Evolutionary conservation across 2,888 invertebrate species (phyloP), one percentile per base, ranked within the genome.

Genomic region (Orchestes rusci): DNA sequence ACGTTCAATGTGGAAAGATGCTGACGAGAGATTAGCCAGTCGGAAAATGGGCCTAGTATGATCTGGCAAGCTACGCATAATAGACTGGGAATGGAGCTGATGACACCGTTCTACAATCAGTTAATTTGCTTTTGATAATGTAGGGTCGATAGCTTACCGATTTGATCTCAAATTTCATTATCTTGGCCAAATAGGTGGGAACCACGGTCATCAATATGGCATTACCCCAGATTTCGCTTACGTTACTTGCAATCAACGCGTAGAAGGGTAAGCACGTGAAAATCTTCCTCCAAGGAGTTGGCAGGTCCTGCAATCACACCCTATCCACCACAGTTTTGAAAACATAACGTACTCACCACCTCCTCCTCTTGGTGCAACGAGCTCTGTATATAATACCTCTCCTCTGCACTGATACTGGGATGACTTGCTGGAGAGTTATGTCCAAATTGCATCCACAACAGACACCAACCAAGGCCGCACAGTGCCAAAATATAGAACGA

Each of bases 401-500:
- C 85, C 37, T 75, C 76, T 0, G 65, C 56, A 0, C 79, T 72
- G 39, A 85, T 84, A 51, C 67, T 67, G 28, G 68, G 72, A 54
- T 73, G 72, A 4, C 71, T 70, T 2, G 74, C 70, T 0, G 86
- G 86, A 1, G 75, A 75, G 45, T 76, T 77, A 8, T 79, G 72
- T 0, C 82, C 84, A 17, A 79, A 66, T 39, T 77, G 63, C 3
- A 73, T 65, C 69, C 79, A 84, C 0, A 66, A 45, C 1, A 76
- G 46, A 0, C 74, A 65, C 81, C 82, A 84, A 0, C 74, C n/a
- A 1, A 75, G 59, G 0, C 80, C 78, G 1, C 76, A 60, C 3
- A 69, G 67, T 0, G 83, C 84, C 53, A 81, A 80, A 2, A 77
- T 64, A 59, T 85, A 87, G 66, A 86, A 86, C 48, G 82, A 78